A percentile compares a stretch with the other conserved stretches of the same genome.
Conservation (phyloP, 2,888 invertebrate genomes). For the Synergus itoensis region DNA sequence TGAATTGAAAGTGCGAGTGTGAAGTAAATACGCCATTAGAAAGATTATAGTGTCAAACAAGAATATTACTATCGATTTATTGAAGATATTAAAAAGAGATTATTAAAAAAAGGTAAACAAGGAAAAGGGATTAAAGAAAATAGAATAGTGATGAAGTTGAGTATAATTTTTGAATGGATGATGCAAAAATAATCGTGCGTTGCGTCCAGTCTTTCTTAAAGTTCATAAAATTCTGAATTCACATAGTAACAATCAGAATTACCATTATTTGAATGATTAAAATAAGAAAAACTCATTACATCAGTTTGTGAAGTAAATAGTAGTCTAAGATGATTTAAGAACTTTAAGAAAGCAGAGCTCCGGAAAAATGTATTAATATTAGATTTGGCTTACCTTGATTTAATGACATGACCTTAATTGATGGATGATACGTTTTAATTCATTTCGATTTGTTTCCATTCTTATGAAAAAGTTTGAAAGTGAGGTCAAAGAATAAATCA, state of each 20-base stretch:
- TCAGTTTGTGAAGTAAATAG: no score
- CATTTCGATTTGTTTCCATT: conserved; percentile 6
- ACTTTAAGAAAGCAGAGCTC: conserved; percentile 58
- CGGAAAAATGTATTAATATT: conserved; percentile 52
- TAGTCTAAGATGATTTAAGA: conserved; percentile 10
- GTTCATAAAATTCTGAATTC: background rate
- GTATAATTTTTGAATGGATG: conserved; percentile 24
- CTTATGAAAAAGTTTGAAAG: conserved; percentile 38
- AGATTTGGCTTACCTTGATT: conserved; percentile 60
- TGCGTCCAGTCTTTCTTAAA: conserved; percentile 20
- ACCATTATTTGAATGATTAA: no score
- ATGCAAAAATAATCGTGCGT: conserved; percentile 26
- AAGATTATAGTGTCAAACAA: background rate
- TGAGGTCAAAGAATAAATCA: conserved; percentile 30
- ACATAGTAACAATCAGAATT: no score
- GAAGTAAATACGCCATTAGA: background rate
- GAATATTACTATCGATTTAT: background rate
- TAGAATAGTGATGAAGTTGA: conserved; percentile 8
- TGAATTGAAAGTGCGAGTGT: background rate
- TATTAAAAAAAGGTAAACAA: background rate
- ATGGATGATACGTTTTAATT: conserved; percentile 1
- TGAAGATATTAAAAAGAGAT: background rate
- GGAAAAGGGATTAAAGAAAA: background rate
- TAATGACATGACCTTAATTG: conserved; percentile 53
- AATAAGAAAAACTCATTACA: no score